These are phyloP conservation scores for Parthenolecanium corni DNA, from an alignment of 2,888 invertebrate species.

Conservation along the genomic window DNA sequence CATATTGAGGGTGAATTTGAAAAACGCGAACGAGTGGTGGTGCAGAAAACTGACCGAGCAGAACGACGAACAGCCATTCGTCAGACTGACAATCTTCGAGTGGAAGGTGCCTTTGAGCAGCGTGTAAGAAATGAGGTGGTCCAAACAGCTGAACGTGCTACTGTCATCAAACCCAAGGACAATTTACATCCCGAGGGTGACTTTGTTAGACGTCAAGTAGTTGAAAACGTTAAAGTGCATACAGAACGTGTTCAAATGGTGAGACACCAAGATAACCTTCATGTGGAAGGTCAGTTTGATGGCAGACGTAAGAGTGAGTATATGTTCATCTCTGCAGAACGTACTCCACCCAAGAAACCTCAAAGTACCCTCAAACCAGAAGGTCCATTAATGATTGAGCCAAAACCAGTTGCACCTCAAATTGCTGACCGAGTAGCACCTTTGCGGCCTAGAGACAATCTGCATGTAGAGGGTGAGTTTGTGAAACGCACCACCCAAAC, in stretches of 20 bases:
- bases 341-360: conserved; percentile 31
- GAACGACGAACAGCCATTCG: conserved; percentile 36
- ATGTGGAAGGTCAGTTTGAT: conserved; percentile 36
- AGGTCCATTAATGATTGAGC: conserved; percentile 45
- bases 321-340: conserved; percentile 31
- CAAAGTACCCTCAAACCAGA: conserved; percentile 44
- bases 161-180: conserved; percentile 44
- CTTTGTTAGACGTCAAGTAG: conserved; percentile 33
- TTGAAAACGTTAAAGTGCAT: conserved; percentile 31
- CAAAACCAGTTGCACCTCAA: conserved; percentile 36
- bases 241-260: conserved; percentile 45
- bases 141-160: conserved; percentile 40
- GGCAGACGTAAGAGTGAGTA: conserved; percentile 30
- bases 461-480: conserved; percentile 36
- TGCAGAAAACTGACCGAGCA: conserved; percentile 34
- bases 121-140: conserved; percentile 36
- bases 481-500: conserved; percentile 36
- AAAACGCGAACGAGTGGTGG: conserved; percentile 40
- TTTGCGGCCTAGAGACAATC: conserved; percentile 37
- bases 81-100: conserved; percentile 39
- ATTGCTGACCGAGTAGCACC: conserved; percentile 38
- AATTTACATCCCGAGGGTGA: conserved; percentile 44
- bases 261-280: conserved; percentile 36
- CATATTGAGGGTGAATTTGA: conserved; percentile 53
- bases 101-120: conserved; percentile 48